Evolutionary conservation across 2,113 vertebrate genomes (phyloP), one percentile per base, ranked within the genome.

Genomic region (Zapornia atra): DNA sequence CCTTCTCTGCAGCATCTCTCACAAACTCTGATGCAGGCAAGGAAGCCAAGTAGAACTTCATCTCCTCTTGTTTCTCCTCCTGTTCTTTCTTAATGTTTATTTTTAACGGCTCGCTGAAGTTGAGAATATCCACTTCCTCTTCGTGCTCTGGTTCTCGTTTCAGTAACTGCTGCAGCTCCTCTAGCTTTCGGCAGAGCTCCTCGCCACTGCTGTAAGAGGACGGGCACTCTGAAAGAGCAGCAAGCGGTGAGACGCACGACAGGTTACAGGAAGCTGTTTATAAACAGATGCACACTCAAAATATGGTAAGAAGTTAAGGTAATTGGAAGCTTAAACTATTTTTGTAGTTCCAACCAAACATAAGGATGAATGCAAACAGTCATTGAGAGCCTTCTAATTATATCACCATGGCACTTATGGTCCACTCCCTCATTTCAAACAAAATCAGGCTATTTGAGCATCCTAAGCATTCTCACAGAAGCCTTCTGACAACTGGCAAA

Each of bases 61-160:
- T 96, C 88, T 99, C 99, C 18, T 98, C 97, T 73, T 98, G 98
- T 2, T 98, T 98, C 57, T 99, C 99, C 50, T 99, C 99, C 87
- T 99, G 98, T 68, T 99, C 99, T 86, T 99, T 98, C 91, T 99
- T 99, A 97, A 99, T 98, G 95, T 98, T 98, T 53, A 98, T 97
- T 95, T 98, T 99, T 42, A 98, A 92, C 5, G 98, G 98, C 61
- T 99, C 98, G 0, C 97, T 97, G 6, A 99, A 97, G 11, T 92
- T 98, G 90, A 99, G 93, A 64, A 99, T 94, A 94, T 99, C 99
- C 31, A 99, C 98, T 89, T 99, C 98, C 91, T 99, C 98, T 26
- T 99, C 98, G 0, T 98, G 98, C 91, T 99, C 99, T 0, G 99
- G 98, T 66, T 99, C 99, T 4, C 98, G 98, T 92, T 99, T 99